Conservation (phyloP, 2,888 invertebrate species). For the Zele albiditarsus region DNA sequence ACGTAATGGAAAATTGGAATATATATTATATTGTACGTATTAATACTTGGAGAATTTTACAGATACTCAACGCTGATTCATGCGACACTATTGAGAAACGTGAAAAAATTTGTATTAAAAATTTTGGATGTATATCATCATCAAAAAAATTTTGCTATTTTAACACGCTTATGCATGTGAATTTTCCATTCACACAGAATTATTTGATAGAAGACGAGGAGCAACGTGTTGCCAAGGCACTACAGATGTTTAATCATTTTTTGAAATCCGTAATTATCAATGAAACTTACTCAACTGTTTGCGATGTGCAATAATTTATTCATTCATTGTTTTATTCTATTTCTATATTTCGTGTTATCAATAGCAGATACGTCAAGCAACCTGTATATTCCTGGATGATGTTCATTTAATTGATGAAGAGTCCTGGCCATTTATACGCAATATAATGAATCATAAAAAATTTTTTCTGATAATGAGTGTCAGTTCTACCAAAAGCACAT, state of each 20-base stretch:
- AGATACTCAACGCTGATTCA: slow-evolving; percentile 54
- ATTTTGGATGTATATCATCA: slow-evolving; percentile 63
- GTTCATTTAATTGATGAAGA: slow-evolving; percentile 74
- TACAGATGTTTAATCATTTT: slow-evolving; percentile 71
- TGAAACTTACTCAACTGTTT: background rate
- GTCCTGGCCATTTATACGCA: slow-evolving; percentile 59
- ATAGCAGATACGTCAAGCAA: slow-evolving; percentile 28
- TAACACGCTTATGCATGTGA: slow-evolving; percentile 75
- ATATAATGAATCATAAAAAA: slow-evolving; percentile 47
- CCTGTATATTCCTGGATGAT: slow-evolving; percentile 74
- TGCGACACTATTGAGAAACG: slow-evolving; percentile 57
- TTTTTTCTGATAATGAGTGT: slow-evolving; percentile 67
- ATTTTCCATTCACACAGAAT: slow-evolving; percentile 74
- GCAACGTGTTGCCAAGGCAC: slow-evolving; percentile 71
- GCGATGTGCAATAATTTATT: background rate
- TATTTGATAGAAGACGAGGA: slow-evolving; percentile 70
- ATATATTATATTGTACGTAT: background rate
- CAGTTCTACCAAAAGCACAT: slow-evolving; percentile 65
- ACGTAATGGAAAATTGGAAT: background rate
- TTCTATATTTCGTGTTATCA: background rate
- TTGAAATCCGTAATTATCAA: slow-evolving; percentile 63
- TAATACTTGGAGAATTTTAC: background rate
- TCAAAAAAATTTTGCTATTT: slow-evolving; percentile 75
- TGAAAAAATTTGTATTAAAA: slow-evolving; percentile 71
- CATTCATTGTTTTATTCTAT: background rate